A percentile compares a stretch with the other conserved stretches of the same genome.
These are phyloP conservation scores for Glyphotaelius pellucidus DNA, from an alignment of 2,888 invertebrate species.

Conservation along the genomic window DNA sequence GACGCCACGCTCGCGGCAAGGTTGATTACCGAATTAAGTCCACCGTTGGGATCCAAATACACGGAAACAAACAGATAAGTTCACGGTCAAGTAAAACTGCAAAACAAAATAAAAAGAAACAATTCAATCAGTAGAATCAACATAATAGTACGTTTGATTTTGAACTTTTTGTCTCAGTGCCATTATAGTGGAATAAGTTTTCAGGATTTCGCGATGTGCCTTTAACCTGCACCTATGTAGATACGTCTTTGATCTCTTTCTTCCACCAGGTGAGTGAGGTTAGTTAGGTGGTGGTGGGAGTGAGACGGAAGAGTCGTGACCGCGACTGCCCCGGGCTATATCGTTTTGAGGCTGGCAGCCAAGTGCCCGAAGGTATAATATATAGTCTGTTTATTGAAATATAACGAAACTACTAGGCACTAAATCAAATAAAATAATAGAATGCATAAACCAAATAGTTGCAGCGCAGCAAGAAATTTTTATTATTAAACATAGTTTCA, in stretches of 20 bases:
- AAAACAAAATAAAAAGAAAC: background rate
- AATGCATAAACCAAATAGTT: background rate
- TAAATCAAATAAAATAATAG: slow-evolving; percentile 24
- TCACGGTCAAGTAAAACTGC: slow-evolving; percentile 3
- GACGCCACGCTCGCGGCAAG: slow-evolving; percentile 63
- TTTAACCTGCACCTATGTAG: slow-evolving; percentile 59
- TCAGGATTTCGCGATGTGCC: slow-evolving; percentile 9
- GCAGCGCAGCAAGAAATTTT: background rate
- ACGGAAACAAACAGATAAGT: background rate
- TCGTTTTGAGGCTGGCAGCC: slow-evolving; percentile 53
- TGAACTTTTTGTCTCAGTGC: slow-evolving; percentile 8
- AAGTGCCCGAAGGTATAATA: slow-evolving; percentile 46
- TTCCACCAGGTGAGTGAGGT: slow-evolving; percentile 34
- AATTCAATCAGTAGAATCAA: background rate
- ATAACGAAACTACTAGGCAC: slow-evolving; percentile 9
- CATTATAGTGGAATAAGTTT: background rate
- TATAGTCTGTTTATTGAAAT: slow-evolving; percentile 32
- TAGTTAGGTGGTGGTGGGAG: slow-evolving; percentile 32
- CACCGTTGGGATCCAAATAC: slow-evolving; percentile 42
- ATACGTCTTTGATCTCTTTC: slow-evolving; percentile 46
- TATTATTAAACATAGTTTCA: background rate
- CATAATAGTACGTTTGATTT: background rate
- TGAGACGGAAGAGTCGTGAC: slow-evolving; percentile 58
- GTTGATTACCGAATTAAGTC: slow-evolving; percentile 64
- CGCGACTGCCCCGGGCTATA: slow-evolving; percentile 54